A percentile compares a stretch with the other conserved stretches of the same genome.
Evolutionary conservation across 2,113 vertebrate species (phyloP).

Genomic region (Onychorhynchus coronatus): DNA sequence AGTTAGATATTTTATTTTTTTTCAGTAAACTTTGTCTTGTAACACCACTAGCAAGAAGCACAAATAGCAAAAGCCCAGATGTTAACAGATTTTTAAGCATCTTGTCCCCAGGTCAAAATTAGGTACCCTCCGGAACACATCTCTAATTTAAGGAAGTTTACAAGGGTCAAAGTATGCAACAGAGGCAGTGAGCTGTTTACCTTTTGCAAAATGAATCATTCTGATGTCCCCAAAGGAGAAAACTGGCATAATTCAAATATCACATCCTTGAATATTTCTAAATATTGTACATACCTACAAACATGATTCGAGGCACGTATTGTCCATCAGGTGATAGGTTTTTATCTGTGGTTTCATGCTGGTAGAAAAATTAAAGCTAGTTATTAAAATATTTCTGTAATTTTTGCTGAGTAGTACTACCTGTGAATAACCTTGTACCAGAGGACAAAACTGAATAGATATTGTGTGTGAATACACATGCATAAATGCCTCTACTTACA

Average conservation of each 20-base stretch:
- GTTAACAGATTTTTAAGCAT: not conserved
- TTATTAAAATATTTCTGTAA: not conserved
- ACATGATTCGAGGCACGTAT: conserved; percentile 89
- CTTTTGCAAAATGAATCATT: not conserved
- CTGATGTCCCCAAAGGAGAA: not conserved
- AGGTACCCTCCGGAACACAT: not conserved
- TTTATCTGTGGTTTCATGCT: conserved; percentile 84
- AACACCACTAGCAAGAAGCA: not conserved
- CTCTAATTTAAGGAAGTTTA: not conserved
- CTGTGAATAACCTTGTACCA: not conserved
- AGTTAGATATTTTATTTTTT: not conserved
- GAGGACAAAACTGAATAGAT: not conserved
- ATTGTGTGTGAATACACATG: not conserved
- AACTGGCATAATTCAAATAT: not conserved
- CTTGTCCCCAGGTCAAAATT: not conserved
- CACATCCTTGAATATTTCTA: not conserved
- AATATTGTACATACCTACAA: conserved; percentile 79
- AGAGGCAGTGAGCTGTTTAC: not conserved
- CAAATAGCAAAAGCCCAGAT: rapidly evolving
- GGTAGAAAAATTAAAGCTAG: not conserved
- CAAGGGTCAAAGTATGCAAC: not conserved
- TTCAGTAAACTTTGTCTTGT: not conserved
- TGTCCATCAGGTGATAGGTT: conserved; percentile 87
- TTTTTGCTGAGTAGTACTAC: not conserved
- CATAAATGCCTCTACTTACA: not conserved